Evolutionary conservation across 1,140 invertebrate species (phyloP).

Genomic region (Streblospio benedicti): DNA sequence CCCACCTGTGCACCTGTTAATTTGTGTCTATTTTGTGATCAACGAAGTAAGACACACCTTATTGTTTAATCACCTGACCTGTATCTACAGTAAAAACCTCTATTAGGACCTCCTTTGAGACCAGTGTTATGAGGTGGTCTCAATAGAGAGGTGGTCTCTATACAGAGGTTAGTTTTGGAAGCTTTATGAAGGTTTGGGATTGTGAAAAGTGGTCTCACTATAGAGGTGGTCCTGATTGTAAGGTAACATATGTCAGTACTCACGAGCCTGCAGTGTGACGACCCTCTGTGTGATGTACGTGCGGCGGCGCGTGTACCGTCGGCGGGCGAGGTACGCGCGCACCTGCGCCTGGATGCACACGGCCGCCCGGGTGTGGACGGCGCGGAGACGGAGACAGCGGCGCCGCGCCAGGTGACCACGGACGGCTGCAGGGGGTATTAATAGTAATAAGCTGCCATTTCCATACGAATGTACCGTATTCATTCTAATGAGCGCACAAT

Average conservation of each 20-base stretch:
- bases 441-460: not conserved
- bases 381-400: slow-evolving; percentile 19
- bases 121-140: too few relatives aligned
- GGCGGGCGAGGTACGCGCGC: slow-evolving; percentile 5
- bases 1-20: too few relatives aligned
- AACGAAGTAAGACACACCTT: too few relatives aligned
- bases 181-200: not conserved
- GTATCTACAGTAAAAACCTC: too few relatives aligned
- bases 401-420: slow-evolving; percentile 25
- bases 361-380: slow-evolving; percentile 25
- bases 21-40: too few relatives aligned
- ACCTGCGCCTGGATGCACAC: slow-evolving; percentile 5
- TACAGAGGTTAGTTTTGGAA: not conserved
- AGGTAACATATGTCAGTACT: not conserved
- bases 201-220: not conserved
- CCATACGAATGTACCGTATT: not conserved
- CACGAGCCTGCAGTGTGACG: slow-evolving; percentile 28
- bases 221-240: not conserved
- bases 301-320: not conserved
- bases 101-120: too few relatives aligned
- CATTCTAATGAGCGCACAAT: not conserved
- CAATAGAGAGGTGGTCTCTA: not conserved
- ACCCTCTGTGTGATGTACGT: not conserved
- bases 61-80: too few relatives aligned
- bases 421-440: slow-evolving; percentile 13